A percentile compares a stretch with the other conserved stretches of the same genome.
These are phyloP conservation scores for Dione juno DNA, from an alignment of 2,888 invertebrate species.

Conservation along the genomic window DNA sequence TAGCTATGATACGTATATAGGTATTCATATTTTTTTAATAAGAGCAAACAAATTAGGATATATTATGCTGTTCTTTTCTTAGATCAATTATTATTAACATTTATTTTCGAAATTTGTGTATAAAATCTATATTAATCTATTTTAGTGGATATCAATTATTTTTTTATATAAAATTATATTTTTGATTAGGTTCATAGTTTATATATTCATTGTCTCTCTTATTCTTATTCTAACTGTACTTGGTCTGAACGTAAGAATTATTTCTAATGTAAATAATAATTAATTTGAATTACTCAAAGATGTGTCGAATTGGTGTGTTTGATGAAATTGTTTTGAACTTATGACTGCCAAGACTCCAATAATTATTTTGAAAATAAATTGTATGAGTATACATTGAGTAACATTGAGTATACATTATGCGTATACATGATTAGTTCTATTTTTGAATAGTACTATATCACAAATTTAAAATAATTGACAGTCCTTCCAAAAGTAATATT, in stretches of 20 bases:
- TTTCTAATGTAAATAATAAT: constrained; percentile 14
- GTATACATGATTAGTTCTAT: constrained; percentile 16
- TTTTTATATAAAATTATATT: constrained; percentile 2
- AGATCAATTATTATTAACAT: constrained; percentile 5
- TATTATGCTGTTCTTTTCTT: not conserved
- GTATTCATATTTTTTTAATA: constrained; percentile 12
- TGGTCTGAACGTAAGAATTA: not conserved
- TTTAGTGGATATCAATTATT: constrained; percentile 23
- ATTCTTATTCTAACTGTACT: constrained; percentile 2
- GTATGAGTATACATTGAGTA: no score
- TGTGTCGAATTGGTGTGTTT: constrained; percentile 5
- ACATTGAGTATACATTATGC: no score
- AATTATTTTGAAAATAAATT: constrained; percentile 21
- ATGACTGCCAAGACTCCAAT: not conserved
- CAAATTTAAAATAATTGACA: constrained; percentile 18
- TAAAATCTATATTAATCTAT: not conserved
- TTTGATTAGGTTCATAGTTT: not conserved
- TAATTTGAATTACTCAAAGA: constrained; percentile 4
- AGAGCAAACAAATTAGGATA: not conserved
- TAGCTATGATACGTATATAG: constrained; percentile 14
- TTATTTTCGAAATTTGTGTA: constrained; percentile 6
- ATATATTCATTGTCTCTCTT: constrained; percentile 22
- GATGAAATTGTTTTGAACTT: constrained; percentile 3
- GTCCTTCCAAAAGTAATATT: constrained; percentile 26
- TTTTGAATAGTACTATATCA: constrained; percentile 16